Base-by-base conservation (phyloP, 2,888 invertebrate genomes). In the Tetropium fuscum region DNA sequence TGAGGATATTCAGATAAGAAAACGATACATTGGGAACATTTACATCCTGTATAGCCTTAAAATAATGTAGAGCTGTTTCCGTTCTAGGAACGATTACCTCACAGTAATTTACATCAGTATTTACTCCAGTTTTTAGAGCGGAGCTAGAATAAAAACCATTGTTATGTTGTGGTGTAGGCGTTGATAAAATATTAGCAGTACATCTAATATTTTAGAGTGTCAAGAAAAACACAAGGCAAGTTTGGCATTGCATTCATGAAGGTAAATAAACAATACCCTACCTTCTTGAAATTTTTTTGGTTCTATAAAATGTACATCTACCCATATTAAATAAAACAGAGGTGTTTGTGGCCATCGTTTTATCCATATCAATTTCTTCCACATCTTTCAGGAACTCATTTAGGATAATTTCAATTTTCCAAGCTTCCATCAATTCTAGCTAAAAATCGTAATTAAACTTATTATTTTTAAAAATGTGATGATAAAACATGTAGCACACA, bases 61-160 rank as follows among this genome's bases (percentile, higher is more conserved):
- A 63, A 49, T 58, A 59, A 10, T 45, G 32, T 20, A 73, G 30
- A 4, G 67, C 45, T 1, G 63, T 62, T 59, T 72, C 70, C 41
- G 71, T 67, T 68, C 66, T 71, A 0, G 74, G 74, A 6, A 65
- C 58, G 10, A 72, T 64, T 3, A 64, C 64, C 62, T 74, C 74
- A 32, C 65, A 70, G 30, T 68, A 73, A 4, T 63, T 63, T 11
- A 74, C 60, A 47, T 71, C 60, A 3, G 58, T 13, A 8, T 38
- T 55, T 1, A 11, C 15, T 22, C 53, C 60, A 16, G 38, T 51
- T 40, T 18, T 51, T 7, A 40, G n/a, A 5, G 19, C 1, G 4
- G 51, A 18, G 1, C 59, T 59, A 18, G 3, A 54, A 58, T 38
- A 32, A 30, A 30, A 32, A 20, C 19, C 13, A 32, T 32, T 11